Evolutionary conservation across 30 jellyfish, hydroid and myxozoan genomes (phyloP).

Genomic region (Catostylus mosaicus): DNA sequence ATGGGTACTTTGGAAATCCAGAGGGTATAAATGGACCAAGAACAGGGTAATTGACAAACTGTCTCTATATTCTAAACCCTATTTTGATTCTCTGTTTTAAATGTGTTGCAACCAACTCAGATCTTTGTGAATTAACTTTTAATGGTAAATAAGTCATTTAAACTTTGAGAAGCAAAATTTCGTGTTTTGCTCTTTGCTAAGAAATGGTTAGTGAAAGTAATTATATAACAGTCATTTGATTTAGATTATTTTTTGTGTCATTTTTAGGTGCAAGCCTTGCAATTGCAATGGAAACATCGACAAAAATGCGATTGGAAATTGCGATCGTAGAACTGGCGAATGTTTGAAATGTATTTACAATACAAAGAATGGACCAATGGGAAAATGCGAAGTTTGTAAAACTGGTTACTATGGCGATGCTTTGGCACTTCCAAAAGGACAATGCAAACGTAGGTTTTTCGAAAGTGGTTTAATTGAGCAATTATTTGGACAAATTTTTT

Average conservation of each 20-base stretch:
- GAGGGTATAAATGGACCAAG: constrained; percentile 70
- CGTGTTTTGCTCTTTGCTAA: too few relatives aligned
- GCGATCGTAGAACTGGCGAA: constrained; percentile 88
- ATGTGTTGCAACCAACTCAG: too few relatives aligned
- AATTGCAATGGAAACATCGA: constrained; percentile 93
- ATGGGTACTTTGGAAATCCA: constrained; percentile 95
- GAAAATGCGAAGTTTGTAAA: constrained; percentile 86
- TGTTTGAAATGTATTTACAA: constrained; percentile 90
- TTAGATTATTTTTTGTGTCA: not conserved
- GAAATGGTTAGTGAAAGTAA: too few relatives aligned
- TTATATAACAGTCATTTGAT: too few relatives aligned
- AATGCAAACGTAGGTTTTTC: constrained; percentile 82
- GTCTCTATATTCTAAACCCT: too few relatives aligned
- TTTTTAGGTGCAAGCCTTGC: constrained; percentile 84
- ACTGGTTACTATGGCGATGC: constrained; percentile 98
- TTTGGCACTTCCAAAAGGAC: constrained; percentile 92
- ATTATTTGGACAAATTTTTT: too few relatives aligned
- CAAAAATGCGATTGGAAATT: constrained; percentile 82
- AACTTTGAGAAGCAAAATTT: too few relatives aligned
- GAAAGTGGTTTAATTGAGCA: too few relatives aligned
- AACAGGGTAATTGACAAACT: constrained; percentile 67
- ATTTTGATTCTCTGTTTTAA: not conserved
- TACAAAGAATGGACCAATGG: constrained; percentile 88
- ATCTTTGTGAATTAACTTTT: too few relatives aligned
- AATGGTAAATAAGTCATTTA: too few relatives aligned